Conservation (phyloP, 2,113 vertebrate genomes). For the Microtus pennsylvanicus region DNA sequence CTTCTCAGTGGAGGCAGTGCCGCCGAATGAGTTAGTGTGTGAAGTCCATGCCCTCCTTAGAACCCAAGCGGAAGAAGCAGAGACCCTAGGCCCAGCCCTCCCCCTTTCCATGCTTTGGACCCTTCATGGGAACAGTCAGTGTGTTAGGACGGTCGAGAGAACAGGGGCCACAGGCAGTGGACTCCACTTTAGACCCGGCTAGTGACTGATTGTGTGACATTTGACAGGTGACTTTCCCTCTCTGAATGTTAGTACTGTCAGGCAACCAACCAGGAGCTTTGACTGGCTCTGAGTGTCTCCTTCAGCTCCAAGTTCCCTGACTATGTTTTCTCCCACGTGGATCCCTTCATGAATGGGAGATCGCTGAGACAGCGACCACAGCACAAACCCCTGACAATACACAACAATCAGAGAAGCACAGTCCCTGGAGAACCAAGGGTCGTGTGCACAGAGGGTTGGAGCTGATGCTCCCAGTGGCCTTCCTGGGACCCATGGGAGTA, state of each 20-base stretch:
- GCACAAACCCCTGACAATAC: neutral
- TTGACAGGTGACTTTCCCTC: neutral
- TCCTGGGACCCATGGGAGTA: neutral
- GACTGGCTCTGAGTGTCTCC: neutral
- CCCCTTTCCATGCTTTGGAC: neutral
- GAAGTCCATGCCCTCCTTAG: neutral
- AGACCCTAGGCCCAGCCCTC: neutral
- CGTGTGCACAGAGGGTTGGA: neutral
- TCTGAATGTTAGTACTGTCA: neutral
- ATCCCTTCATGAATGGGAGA: neutral
- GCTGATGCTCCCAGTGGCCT: neutral
- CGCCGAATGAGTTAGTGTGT: neutral
- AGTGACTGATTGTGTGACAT: neutral
- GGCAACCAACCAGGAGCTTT: neutral
- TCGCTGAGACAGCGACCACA: neutral
- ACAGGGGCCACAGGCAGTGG: neutral
- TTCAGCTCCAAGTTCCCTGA: neutral
- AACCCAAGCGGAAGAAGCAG: neutral
- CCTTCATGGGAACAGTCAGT: neutral
- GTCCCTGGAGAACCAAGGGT: neutral
- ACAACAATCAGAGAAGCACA: accelerated
- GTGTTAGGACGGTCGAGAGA: neutral
- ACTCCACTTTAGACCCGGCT: neutral
- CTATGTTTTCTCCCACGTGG: neutral
- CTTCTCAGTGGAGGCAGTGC: neutral